phyloP scores from a whole-genome alignment of 2,888 invertebrate genomes.

The Drosophila mimetica region DNA sequence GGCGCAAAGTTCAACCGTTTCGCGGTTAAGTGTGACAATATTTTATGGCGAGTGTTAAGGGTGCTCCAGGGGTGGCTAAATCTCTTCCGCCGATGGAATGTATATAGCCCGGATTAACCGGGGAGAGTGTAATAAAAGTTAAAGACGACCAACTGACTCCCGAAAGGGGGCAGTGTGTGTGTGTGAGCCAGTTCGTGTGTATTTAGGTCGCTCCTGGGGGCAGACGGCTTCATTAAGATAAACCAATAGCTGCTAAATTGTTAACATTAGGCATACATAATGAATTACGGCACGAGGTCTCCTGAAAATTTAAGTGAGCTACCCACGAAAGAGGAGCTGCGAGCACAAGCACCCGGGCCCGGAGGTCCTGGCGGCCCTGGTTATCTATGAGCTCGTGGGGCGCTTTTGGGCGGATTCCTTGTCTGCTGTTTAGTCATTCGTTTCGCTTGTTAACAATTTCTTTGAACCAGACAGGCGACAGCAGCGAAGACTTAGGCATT shows the following conservation, averaged over 20 bases:
- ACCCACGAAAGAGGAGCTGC: constrained; percentile 22
- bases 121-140: constrained; percentile 67
- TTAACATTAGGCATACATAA: constrained; percentile 79
- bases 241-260: constrained; percentile 80
- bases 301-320: constrained; percentile 60
- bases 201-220: constrained; percentile 58
- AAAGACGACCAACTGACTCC: constrained; percentile 50
- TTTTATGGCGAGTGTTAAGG: constrained; percentile 36
- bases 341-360: constrained; percentile 6
- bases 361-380: not conserved
- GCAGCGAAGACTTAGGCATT: constrained; percentile 46
- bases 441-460: constrained; percentile 72
- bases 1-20: constrained; percentile 46
- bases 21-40: constrained; percentile 55
- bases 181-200: constrained; percentile 53
- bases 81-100: constrained; percentile 42
- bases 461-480: constrained; percentile 48
- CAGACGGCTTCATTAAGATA: constrained; percentile 80
- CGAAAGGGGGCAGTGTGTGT: constrained; percentile 60
- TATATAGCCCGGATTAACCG: constrained; percentile 62
- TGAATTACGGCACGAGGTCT: constrained; percentile 67
- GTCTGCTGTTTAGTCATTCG: constrained; percentile 68
- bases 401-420: constrained; percentile 11
- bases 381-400: constrained; percentile 32
- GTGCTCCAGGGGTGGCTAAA: constrained; percentile 36